Percentiles rank a stretch among this genome's conserved stretches.
Evolutionary conservation across 2,888 invertebrate species (phyloP).

Genomic region (Metallyticus violacea): DNA sequence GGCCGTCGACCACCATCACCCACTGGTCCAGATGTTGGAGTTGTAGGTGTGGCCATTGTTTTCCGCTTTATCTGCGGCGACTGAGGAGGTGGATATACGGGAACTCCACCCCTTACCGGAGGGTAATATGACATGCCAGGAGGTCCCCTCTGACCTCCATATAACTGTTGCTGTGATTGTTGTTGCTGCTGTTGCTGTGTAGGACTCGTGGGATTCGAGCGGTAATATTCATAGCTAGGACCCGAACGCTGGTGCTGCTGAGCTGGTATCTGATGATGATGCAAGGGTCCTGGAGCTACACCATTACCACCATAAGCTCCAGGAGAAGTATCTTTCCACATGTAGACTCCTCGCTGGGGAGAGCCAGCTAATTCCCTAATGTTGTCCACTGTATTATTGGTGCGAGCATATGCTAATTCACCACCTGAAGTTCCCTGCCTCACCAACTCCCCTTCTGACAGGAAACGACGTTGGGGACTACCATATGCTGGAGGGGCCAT

Average conservation of each 20-base stretch:
- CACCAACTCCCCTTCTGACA: slow-evolving; percentile 79
- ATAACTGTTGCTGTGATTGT: slow-evolving; percentile 39
- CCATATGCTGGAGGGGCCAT: slow-evolving; percentile 43
- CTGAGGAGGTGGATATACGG: slow-evolving; percentile 62
- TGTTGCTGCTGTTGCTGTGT: slow-evolving; percentile 55
- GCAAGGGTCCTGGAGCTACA: slow-evolving; percentile 22
- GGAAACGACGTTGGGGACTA: slow-evolving; percentile 72
- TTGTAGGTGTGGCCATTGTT: slow-evolving; percentile 45
- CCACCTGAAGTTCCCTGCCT: slow-evolving; percentile 53
- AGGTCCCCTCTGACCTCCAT: slow-evolving; percentile 37
- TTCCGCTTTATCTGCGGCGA: slow-evolving; percentile 57
- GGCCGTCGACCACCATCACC: slow-evolving; percentile 32
- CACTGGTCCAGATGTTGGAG: slow-evolving; percentile 48
- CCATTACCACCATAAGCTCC: slow-evolving; percentile 50
- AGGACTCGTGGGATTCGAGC: slow-evolving; percentile 73
- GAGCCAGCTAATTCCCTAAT: slow-evolving; percentile 85
- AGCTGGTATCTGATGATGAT: slow-evolving; percentile 37
- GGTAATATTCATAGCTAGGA: slow-evolving; percentile 52
- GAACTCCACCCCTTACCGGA: slow-evolving; percentile 63
- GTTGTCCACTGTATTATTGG: slow-evolving; percentile 79
- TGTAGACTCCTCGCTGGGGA: slow-evolving; percentile 77
- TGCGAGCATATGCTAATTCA: slow-evolving; percentile 61
- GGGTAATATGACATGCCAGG: slow-evolving; percentile 55
- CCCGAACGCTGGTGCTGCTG: slow-evolving; percentile 32
- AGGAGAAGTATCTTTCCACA: slow-evolving; percentile 77